Conservation (phyloP, 2,113 vertebrate species). For the Lagopus muta region DNA sequence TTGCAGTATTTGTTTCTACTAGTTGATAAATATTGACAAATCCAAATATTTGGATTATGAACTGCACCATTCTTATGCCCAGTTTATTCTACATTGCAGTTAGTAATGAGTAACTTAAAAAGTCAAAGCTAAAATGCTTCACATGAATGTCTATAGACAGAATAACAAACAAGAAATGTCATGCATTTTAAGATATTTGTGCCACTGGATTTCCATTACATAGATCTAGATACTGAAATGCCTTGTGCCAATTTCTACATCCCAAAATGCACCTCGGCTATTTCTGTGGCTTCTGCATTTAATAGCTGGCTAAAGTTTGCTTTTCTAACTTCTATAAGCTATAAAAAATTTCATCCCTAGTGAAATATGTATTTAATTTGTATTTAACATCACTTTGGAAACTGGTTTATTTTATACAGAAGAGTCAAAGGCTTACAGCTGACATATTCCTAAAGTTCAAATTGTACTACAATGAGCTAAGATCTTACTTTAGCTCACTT, state of each 20-base stretch:
- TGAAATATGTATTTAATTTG: constrained; percentile 10
- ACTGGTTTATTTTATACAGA: background rate
- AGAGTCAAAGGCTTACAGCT: background rate
- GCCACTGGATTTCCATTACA: background rate
- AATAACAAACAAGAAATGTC: constrained; percentile 3
- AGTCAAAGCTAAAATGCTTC: background rate
- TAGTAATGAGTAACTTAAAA: background rate
- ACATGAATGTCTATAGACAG: background rate
- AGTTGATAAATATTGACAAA: background rate
- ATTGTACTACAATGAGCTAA: constrained; percentile 6
- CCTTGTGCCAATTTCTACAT: background rate
- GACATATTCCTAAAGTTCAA: constrained; percentile 35
- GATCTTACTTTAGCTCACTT: constrained; percentile 29
- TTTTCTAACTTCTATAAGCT: background rate
- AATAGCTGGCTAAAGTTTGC: background rate
- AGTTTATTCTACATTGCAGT: background rate
- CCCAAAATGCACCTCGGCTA: background rate
- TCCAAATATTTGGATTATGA: background rate
- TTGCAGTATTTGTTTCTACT: background rate
- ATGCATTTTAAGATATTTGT: background rate
- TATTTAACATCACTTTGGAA: background rate
- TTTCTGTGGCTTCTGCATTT: background rate
- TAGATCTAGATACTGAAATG: background rate
- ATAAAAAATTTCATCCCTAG: background rate
- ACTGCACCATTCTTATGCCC: background rate